Evolutionary conservation across 2,797 vertebrate genomes (phyloP), one percentile per base, ranked within the genome.

Genomic region (Hippoglossus hippoglossus): DNA sequence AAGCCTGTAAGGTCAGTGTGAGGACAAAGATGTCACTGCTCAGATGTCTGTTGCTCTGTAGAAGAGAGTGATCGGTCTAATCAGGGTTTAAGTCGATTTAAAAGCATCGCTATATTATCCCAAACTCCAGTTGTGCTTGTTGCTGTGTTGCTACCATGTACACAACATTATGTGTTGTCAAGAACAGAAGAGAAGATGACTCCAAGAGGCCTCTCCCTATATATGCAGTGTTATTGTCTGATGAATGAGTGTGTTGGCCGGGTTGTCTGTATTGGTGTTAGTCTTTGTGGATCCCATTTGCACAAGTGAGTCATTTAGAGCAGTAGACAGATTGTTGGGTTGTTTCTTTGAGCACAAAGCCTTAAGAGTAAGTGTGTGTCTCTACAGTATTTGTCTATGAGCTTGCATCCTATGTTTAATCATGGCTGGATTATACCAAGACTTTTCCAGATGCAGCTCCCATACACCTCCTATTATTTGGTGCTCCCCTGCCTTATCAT

Each of bases 221-320:
- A n/a, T 51, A 16, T 49, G 47, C 16, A 12, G 59, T 71, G 66
- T 81, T 71, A 85, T 76, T 86, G 60, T 36, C 53, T 57, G 71
- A 85, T 87, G 83, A 86, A 86, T 82, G 67, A 78, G 59, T 47
- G 52, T 64, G 79, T 75, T 82, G 62, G 83, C 70, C 68, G 76
- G 63, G 54, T 58, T 81, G 73, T 81, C 75, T 78, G 24, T 73
- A 65, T 62, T 60, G 56, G 61, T 80, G 57, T 85, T 80, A 75
- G 83, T 64, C 75, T 85, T 86, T 80, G 68, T 81, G 66, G 68
- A 69, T 53, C 62, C 69, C 34, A 75, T 85, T 86, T 82, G 49
- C 66, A 70, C 71, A 80, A 77, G 67, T 87, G 87, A 89, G 82
- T 90, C 87, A 90, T 34, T 51, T 44, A 52, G 44, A 66, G 62